These are phyloP conservation scores for Petrocephalus zakoni DNA, from an alignment of 2,113 vertebrate species.

Conservation along the genomic window DNA sequence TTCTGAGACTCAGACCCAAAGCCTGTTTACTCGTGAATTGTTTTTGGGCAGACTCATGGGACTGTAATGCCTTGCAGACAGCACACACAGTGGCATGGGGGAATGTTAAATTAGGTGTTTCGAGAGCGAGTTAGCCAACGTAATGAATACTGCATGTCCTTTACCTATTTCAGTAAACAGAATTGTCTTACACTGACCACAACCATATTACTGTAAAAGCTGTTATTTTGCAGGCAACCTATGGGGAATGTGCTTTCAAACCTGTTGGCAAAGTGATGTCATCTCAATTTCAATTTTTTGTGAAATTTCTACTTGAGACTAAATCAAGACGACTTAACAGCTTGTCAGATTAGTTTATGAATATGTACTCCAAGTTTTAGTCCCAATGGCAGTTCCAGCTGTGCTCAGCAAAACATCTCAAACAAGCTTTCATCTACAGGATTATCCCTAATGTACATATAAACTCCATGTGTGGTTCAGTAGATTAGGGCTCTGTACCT, in stretches of 20 bases:
- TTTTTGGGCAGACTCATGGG: not conserved
- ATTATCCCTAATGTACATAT: not conserved
- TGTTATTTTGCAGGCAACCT: not conserved
- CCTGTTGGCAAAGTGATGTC: not conserved
- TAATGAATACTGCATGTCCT: not conserved
- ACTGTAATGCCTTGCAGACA: not conserved
- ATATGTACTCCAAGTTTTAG: not conserved
- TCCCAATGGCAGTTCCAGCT: not conserved
- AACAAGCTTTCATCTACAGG: not conserved
- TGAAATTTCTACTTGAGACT: not conserved
- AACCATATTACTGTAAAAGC: not conserved
- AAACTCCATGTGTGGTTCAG: not conserved
- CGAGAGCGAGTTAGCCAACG: not conserved
- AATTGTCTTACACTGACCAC: not conserved
- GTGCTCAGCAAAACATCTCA: not conserved
- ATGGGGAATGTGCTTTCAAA: not conserved
- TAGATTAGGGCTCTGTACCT: not conserved
- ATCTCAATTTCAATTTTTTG: not conserved
- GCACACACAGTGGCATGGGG: not conserved
- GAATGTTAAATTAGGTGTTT: not conserved
- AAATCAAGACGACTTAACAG: not conserved
- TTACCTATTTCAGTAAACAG: not conserved
- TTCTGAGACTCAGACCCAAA: not conserved
- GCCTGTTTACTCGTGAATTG: not conserved
- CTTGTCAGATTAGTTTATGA: not conserved